Evolutionary conservation across 2,113 vertebrate species (phyloP).

Genomic region (Cervus canadensis): DNA sequence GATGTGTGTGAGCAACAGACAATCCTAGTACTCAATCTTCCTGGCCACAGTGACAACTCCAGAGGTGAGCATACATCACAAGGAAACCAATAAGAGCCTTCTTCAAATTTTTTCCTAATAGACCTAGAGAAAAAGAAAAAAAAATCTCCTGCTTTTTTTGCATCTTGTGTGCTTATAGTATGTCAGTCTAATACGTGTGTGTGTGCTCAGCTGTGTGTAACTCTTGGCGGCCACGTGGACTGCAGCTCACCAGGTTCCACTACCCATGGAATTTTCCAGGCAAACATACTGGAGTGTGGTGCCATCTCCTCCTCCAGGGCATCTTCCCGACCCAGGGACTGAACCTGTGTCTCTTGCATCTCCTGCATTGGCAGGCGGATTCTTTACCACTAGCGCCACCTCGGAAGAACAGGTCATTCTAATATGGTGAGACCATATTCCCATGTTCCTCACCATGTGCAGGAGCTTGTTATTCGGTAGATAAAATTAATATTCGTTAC

Average conservation of each 20-base stretch:
- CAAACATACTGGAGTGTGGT: neutral
- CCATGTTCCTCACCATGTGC: neutral
- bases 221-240: neutral
- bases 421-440: neutral
- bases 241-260: neutral
- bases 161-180: neutral
- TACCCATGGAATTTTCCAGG: neutral
- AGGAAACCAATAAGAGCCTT: neutral
- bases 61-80: neutral
- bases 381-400: neutral
- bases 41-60: neutral
- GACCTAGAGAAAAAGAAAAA: neutral
- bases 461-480: neutral
- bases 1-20: neutral
- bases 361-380: neutral
- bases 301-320: neutral
- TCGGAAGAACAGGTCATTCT: neutral
- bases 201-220: neutral
- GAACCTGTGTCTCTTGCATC: neutral
- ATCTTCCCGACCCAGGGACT: neutral
- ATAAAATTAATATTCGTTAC: neutral
- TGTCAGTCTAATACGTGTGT: neutral
- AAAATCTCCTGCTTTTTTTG: neutral
- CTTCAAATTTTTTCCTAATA: neutral
- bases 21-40: neutral